A percentile compares a stretch with the other conserved stretches of the same genome.
These are phyloP conservation scores for Mohoua ochrocephala DNA, from an alignment of 2,113 vertebrate species.

Conservation along the genomic window DNA sequence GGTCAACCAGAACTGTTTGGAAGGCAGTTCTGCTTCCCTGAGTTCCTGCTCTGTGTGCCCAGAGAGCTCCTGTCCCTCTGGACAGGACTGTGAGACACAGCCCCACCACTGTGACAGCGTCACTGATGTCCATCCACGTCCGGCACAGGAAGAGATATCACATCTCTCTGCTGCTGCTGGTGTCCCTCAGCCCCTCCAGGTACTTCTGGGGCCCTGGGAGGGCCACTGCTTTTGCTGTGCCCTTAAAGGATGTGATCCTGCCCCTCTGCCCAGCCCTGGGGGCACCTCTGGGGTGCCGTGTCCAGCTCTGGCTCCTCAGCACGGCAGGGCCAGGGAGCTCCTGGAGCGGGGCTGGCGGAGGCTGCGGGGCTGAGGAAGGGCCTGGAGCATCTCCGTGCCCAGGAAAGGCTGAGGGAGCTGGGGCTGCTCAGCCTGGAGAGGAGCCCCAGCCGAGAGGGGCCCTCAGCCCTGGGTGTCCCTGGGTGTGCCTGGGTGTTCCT, in stretches of 20 bases:
- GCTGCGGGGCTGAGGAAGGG: background rate
- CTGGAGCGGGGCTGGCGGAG: background rate
- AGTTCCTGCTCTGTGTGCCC: background rate
- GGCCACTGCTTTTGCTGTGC: background rate
- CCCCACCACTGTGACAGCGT: background rate
- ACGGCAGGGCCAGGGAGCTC: background rate
- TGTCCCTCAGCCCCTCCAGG: background rate
- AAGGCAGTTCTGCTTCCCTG: background rate
- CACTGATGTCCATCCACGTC: fast-evolving
- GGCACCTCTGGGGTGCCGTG: background rate
- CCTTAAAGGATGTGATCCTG: too few species aligned
- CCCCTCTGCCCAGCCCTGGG: background rate
- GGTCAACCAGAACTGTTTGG: background rate
- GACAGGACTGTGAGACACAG: background rate
- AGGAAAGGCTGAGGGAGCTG: background rate
- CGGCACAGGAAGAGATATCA: background rate
- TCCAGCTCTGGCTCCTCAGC: background rate
- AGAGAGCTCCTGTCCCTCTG: background rate
- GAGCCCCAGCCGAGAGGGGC: background rate
- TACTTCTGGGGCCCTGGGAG: background rate
- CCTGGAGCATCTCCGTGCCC: background rate
- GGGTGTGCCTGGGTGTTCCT: background rate
- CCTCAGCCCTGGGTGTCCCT: background rate
- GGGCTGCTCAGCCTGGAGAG: background rate
- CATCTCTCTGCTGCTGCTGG: background rate